These are phyloP conservation scores for Dendroctonus ponderosae DNA, from an alignment of 1,140 invertebrate genomes.

Conservation along the genomic window DNA sequence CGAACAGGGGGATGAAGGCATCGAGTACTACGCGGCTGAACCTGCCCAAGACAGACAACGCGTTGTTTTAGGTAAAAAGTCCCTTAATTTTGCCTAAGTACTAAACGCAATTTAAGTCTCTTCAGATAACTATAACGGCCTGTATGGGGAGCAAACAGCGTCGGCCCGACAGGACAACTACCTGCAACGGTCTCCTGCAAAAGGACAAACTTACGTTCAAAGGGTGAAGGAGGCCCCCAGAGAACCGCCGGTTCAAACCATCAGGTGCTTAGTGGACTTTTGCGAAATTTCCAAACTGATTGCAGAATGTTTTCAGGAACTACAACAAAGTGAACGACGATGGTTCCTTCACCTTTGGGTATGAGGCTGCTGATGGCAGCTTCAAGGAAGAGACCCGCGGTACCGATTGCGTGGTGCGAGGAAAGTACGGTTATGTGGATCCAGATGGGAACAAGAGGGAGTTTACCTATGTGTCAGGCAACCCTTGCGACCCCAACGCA, in stretches of 20 bases:
- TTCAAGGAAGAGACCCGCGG: conserved; percentile 87
- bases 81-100: neutral
- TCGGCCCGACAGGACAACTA: conserved; percentile 43
- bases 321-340: conserved; percentile 82
- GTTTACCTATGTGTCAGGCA: conserved; percentile 89
- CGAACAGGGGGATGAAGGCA: conserved; percentile 45
- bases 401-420: conserved; percentile 81
- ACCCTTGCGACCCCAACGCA: conserved; percentile 81
- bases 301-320: conserved; percentile 53
- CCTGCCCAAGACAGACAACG: conserved; percentile 37
- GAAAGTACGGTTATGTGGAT: conserved; percentile 87
- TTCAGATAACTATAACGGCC: conserved; percentile 50
- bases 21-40: conserved; percentile 49
- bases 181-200: conserved; percentile 33
- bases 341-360: conserved; percentile 84
- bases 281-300: neutral
- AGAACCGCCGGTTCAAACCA: conserved; percentile 72
- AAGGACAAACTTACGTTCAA: conserved; percentile 40
- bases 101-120: conserved; percentile 34
- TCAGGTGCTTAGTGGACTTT: conserved; percentile 45
- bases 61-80: conserved; percentile 40
- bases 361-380: conserved; percentile 84
- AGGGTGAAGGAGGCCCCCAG: conserved; percentile 62
- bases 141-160: conserved; percentile 49
- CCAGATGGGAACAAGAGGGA: conserved; percentile 84